These are phyloP conservation scores for Grammomys surdaster DNA, from an alignment of 2,113 vertebrate genomes.

Conservation along the genomic window DNA sequence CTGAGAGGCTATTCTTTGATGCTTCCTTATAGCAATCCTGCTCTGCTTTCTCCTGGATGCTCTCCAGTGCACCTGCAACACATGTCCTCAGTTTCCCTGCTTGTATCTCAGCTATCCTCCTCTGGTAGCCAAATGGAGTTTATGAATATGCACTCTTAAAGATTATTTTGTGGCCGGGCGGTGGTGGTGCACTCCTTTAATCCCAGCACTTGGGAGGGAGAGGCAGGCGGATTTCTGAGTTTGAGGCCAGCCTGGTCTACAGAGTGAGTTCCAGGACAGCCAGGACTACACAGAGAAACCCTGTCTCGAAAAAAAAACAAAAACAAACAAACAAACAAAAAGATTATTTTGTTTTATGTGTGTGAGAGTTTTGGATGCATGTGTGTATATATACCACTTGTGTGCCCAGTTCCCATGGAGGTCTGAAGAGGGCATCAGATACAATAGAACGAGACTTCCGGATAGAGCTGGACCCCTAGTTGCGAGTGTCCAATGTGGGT, in stretches of 20 bases:
- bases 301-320: too few species aligned
- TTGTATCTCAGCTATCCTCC: neutral
- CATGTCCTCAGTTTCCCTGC: neutral
- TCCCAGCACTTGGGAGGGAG: too few species aligned
- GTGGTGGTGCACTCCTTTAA: too few species aligned
- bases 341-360: neutral
- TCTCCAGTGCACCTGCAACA: neutral
- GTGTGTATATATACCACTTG: neutral
- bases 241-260: too few species aligned
- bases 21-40: neutral
- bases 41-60: neutral
- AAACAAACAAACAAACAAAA: too few species aligned
- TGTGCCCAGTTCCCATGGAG: neutral
- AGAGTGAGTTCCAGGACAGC: too few species aligned
- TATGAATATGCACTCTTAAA: neutral
- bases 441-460: neutral
- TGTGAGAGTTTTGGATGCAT: neutral
- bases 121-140: neutral
- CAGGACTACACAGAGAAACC: too few species aligned
- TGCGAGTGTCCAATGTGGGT: neutral
- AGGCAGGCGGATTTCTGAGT: too few species aligned
- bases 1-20: neutral
- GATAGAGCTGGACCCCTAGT: neutral
- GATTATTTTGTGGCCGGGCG: neutral
- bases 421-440: neutral